Base-by-base conservation (phyloP, 2,888 invertebrate genomes). In the Drosophila putrida region DNA sequence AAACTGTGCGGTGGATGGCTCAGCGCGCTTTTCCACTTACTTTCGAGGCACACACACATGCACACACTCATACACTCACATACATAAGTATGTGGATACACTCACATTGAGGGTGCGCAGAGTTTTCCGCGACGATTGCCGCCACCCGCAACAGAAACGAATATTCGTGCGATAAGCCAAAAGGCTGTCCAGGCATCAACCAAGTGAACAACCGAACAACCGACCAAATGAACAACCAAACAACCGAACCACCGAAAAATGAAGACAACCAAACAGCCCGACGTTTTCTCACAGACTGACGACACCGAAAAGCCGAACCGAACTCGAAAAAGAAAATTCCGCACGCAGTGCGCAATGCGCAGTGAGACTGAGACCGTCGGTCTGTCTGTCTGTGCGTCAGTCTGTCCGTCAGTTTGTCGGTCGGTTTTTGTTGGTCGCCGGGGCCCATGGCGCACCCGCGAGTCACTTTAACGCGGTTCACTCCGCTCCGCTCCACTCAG, bases 221-320 rank as follows among this genome's bases (percentile, higher is more conserved):
- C 53, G 58, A 51, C 28, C 15, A 67, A 31, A 35, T n/a, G 38
- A 46, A 47, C 25, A 65, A 51, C 31, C 44, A 10, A 51, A 31
- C 20, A 58, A 51, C 53, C 67, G 47, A 60, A 49, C 55, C 39
- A 46, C 27, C 63, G 28, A 53, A 67, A 51, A 31, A 38, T 43
- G 43, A 66, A 75, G 80, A 71, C 79, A 75, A 80, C 88, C 82
- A 77, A 79, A 73, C 78, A 65, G 75, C 74, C 75, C 90, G 78
- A 90, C 91, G 91, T 85, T 90, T 90, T 86, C 91, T 90, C 90
- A 87, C 81, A 88, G 90, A 91, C 90, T 90, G 78, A 75, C 53
- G 69, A 69, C 77, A 75, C 75, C 75, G 64, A 76, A 75, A 72
- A 75, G 64, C 59, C 58, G 62, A 80, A 71, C 63, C 69, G 69